Evolutionary conservation across 2,797 vertebrate species (phyloP).

Genomic region (Myotis daubentonii): DNA sequence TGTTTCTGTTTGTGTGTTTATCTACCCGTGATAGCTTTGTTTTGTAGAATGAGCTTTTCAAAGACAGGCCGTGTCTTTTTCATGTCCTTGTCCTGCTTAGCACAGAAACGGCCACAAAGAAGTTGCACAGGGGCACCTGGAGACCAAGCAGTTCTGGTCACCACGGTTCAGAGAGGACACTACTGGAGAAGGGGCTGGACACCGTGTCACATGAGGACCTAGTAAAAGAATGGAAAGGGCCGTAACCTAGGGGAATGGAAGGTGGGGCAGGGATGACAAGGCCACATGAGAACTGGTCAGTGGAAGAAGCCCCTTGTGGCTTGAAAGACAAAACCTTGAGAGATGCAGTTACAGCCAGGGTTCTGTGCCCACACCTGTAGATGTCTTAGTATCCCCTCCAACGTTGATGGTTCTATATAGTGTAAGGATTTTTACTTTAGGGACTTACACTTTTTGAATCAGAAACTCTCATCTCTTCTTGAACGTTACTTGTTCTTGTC

Average conservation of each 20-base stretch:
- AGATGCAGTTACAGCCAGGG: neutral
- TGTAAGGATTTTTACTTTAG: neutral
- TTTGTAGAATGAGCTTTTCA: neutral
- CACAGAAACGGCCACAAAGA: neutral
- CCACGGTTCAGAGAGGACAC: neutral
- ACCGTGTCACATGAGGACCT: neutral
- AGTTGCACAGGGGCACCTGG: accelerated
- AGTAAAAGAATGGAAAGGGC: neutral
- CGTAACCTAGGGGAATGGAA: neutral
- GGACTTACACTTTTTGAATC: neutral
- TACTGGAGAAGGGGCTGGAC: neutral
- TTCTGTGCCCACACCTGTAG: neutral
- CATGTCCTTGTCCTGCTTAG: neutral
- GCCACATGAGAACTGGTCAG: neutral
- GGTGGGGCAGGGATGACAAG: too few species aligned
- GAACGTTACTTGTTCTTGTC: neutral
- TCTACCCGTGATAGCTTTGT: neutral
- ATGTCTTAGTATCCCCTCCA: neutral
- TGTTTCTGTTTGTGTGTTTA: neutral
- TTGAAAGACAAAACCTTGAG: neutral
- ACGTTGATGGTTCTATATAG: neutral
- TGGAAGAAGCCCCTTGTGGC: neutral
- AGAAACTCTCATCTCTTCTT: neutral
- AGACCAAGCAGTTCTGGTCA: neutral
- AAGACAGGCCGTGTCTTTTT: neutral